Percentiles rank a stretch among this genome's conserved stretches.
phyloP scores from a whole-genome alignment of 2,113 vertebrate genomes.

The Rhynchomys soricoides region DNA sequence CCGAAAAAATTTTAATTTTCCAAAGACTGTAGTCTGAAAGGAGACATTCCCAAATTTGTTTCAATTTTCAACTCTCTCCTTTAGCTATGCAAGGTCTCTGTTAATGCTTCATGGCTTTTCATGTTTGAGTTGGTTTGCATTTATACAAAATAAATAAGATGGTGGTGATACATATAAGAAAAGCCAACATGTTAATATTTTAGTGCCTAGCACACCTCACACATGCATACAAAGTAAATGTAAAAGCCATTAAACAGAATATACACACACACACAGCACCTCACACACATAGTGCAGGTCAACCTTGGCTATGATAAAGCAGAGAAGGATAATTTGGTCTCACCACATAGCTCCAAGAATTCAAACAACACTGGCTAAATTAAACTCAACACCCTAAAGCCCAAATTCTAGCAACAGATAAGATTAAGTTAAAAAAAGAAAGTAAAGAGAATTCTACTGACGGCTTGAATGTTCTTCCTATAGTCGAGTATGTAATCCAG shows the following conservation, averaged over 20 bases:
- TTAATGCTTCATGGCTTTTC: not conserved
- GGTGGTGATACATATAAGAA: not conserved
- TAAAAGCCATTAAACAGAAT: not conserved
- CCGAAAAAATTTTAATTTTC: not conserved
- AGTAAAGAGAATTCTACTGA: conserved; percentile 15
- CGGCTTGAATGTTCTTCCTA: conserved; percentile 26
- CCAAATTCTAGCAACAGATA: not conserved
- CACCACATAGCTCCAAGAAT: not conserved
- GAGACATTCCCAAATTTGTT: conserved; percentile 7
- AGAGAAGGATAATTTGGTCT: not conserved
- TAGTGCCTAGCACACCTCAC: not conserved
- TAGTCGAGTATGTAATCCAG: conserved; percentile 23
- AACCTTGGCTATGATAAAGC: not conserved
- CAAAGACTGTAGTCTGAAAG: not conserved
- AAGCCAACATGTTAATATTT: not conserved
- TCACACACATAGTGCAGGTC: not conserved
- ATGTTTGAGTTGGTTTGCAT: not conserved
- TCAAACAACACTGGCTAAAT: not conserved
- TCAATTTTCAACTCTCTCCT: not conserved
- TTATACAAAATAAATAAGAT: not conserved
- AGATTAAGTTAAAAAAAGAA: not conserved
- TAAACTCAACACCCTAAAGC: not conserved
- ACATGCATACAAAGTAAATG: not conserved
- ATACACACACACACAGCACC: not conserved
- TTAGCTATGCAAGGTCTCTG: not conserved